These are phyloP conservation scores for Actenoides lindsayi DNA, from an alignment of 2,113 vertebrate species.

Conservation along the genomic window DNA sequence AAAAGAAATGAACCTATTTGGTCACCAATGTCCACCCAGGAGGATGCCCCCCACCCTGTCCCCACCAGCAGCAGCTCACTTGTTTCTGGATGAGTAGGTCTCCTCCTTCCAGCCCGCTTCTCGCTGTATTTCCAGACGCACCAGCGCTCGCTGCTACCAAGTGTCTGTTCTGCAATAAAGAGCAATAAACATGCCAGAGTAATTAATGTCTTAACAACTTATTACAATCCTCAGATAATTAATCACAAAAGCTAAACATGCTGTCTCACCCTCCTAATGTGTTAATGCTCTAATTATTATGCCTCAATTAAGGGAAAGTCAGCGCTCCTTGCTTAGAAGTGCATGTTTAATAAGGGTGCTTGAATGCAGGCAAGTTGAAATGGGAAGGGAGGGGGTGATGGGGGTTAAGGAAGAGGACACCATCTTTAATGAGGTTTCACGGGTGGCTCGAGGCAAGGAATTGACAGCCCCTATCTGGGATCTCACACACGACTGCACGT, in stretches of 20 bases:
- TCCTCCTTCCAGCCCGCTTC: background rate
- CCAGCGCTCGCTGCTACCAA: conserved; percentile 23
- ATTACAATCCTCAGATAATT: conserved; percentile 86
- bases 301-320: conserved; percentile 83
- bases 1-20: background rate
- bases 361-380: background rate
- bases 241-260: conserved; percentile 86
- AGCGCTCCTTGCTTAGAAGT: conserved; percentile 74
- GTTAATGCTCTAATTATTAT: conserved; percentile 87
- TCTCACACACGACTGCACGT: conserved; percentile 8
- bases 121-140: background rate
- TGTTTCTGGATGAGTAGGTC: background rate
- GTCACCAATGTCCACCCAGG: background rate
- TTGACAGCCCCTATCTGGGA: conserved; percentile 30
- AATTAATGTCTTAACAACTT: conserved; percentile 87
- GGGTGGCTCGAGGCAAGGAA: conserved; percentile 34
- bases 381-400: background rate
- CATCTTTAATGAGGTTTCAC: conserved; percentile 38
- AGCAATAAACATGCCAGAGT: conserved; percentile 78
- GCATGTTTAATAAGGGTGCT: conserved; percentile 71
- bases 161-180: conserved; percentile 61
- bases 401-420: background rate
- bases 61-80: background rate
- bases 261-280: conserved; percentile 84
- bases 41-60: background rate